Evolutionary conservation across 2,888 invertebrate genomes (phyloP), one percentile per base, ranked within the genome.

Genomic region (Cordilura impudica): DNA sequence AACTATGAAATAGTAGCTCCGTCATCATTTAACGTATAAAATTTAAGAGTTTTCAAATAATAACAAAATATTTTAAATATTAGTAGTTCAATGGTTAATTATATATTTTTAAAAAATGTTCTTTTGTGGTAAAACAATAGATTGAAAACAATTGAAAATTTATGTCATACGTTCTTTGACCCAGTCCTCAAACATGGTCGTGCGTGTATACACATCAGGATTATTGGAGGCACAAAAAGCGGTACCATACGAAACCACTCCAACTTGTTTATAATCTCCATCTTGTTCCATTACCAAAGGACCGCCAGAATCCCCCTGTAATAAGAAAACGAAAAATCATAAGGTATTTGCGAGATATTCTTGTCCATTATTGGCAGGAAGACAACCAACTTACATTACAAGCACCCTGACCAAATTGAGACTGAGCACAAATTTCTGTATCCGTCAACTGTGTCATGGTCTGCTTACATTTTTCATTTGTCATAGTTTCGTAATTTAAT

Each of bases 211-310:
- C 5, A 89, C 88, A 84, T 88, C 88, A 1, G 88, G 88, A 53
- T 84, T 84, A 39, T 88, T 88, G n/a, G 86, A 85, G 8, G 88
- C 87, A 61, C 88, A 88, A 39, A 88, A 85, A 0, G 88, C 85
- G 0, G 89, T 88, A n/a, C 90, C 90, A 73, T 90, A 90, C 0
- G 90, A 90, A 2, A 90, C 90, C 0, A 90, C 83, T 29, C 90
- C 90, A 7, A 89, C 88, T 78, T 89, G 88, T 10, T 85, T 86
- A 0, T 84, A 79, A 1, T 85, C 82, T 1, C 88, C 87, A 2
- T 85, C 86, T n/a, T 81, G 86, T 1, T 58, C 61, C 87, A 87
- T 87, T 0, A 89, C 89, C 78, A 90, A 80, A 12, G 90, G 90
- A 18, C 90, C 90, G 14, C 90, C 90, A 35, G 90, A 90, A 76